Evolutionary conservation across 2,797 vertebrate species (phyloP).

Genomic region (Pseudochirops corinnae): DNA sequence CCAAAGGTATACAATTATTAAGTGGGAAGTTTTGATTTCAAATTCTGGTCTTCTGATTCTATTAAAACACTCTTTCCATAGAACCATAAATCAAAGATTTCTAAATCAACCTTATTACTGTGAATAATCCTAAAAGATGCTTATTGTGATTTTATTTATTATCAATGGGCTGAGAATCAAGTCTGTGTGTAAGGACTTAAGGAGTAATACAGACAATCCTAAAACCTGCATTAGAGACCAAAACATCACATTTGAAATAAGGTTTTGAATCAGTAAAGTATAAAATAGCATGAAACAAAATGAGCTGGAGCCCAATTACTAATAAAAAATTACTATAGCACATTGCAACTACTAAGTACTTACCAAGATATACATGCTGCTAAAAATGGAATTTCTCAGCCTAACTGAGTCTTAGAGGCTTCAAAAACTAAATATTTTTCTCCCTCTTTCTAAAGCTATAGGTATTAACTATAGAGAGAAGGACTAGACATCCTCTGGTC

Average conservation of each 20-base stretch:
- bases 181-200: background rate
- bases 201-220: background rate
- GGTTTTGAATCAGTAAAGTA: background rate
- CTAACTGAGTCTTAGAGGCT: background rate
- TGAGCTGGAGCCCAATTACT: background rate
- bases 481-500: background rate
- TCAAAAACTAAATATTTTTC: background rate
- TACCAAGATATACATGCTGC: background rate
- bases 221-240: background rate
- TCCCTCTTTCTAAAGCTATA: background rate
- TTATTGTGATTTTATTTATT: background rate
- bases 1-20: background rate
- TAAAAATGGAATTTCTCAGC: background rate
- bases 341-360: background rate
- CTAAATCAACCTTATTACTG: background rate
- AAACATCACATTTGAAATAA: conserved; percentile 1
- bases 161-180: conserved; percentile 24
- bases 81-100: background rate
- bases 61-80: background rate
- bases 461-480: background rate
- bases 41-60: background rate
- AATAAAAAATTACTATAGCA: background rate
- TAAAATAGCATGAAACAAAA: conserved; percentile 44
- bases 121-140: background rate
- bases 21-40: background rate